These are phyloP conservation scores for Drosophila kanekoi DNA, from an alignment of 2,888 invertebrate genomes.

Conservation along the genomic window DNA sequence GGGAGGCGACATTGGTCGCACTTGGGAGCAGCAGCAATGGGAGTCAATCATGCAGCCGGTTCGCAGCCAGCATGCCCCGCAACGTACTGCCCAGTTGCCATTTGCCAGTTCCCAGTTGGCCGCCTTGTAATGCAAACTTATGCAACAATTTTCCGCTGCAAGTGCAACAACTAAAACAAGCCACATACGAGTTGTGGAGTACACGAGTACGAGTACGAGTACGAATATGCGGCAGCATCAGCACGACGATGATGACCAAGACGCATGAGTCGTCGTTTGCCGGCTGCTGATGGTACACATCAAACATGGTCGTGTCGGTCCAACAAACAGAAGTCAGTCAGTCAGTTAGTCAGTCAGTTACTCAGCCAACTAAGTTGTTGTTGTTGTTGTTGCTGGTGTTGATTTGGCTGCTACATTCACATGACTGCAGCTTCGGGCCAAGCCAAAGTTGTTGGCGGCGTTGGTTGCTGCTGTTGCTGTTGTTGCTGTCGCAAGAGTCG, in stretches of 20 bases:
- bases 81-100: constrained; percentile 18
- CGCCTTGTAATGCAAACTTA: constrained; percentile 72
- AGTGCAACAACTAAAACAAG: constrained; percentile 74
- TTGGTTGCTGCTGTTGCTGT: constrained; percentile 34
- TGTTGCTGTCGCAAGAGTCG: constrained; percentile 68
- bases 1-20: constrained; percentile 23
- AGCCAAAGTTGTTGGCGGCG: constrained; percentile 71
- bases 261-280: constrained; percentile 64
- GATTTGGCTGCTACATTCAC: constrained; percentile 59
- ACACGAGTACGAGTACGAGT: constrained; percentile 12
- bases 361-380: constrained; percentile 40
- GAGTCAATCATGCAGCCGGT: constrained; percentile 73
- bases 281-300: constrained; percentile 71
- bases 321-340: constrained; percentile 80
- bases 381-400: constrained; percentile 67
- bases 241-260: constrained; percentile 57
- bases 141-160: constrained; percentile 77
- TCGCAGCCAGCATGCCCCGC: constrained; percentile 33
- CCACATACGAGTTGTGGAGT: constrained; percentile 42
- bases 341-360: constrained; percentile 66
- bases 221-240: constrained; percentile 20
- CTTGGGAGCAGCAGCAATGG: constrained; percentile 52
- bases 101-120: constrained; percentile 40
- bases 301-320: constrained; percentile 81
- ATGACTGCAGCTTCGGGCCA: constrained; percentile 41